Evolutionary conservation across 2,888 invertebrate species (phyloP), one percentile per base, ranked within the genome.

Genomic region (Ephialtes manifestator): DNA sequence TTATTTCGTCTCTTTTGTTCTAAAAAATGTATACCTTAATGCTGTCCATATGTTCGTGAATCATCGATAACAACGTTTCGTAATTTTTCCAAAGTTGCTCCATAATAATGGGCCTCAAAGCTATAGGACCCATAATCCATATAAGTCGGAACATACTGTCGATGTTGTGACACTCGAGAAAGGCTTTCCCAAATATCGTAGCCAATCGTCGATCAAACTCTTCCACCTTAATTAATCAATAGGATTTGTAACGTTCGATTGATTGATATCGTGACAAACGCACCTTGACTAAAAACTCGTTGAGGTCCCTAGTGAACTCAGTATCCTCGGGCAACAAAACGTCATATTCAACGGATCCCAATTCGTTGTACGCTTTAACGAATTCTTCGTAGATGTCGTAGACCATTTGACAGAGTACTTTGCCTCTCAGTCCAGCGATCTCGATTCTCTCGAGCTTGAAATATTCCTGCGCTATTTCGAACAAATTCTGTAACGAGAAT

Each of bases 361-460:
- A 92, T 65, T 92, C 89, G 46, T 89, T 90, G 81, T 94, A 94
- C 0, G 88, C 76, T 74, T 91, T 92, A 0, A 87, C 81, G 72
- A 94, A 94, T 15, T 92, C 90, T 31, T 94, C 94, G 76, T 91
- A 91, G 60, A 95, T 93, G n/a, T 93, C 91, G 13, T 90, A 90
- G 2, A 96, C 94, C 83, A 95, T 95, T 0, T 94, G 92, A 76
- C 95, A 95, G 15, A 97, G 94, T 28, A 94, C 95, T 87, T 96
- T 96, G 0, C 97, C 97, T 81, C 96, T 95, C 8, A 96, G 91
- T 0, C 97, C 97, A 58, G 97, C 96, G 79, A 97, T 95, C 91
- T 97, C 97, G 0, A 98, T 96, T 92, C 97, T 98, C 93, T 99
- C 99, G 84, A 99, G 94, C 92, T 98, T 98, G 63, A 96, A 94